Conservation (phyloP, 2,113 vertebrate genomes). For the Acrocephalus arundinaceus region DNA sequence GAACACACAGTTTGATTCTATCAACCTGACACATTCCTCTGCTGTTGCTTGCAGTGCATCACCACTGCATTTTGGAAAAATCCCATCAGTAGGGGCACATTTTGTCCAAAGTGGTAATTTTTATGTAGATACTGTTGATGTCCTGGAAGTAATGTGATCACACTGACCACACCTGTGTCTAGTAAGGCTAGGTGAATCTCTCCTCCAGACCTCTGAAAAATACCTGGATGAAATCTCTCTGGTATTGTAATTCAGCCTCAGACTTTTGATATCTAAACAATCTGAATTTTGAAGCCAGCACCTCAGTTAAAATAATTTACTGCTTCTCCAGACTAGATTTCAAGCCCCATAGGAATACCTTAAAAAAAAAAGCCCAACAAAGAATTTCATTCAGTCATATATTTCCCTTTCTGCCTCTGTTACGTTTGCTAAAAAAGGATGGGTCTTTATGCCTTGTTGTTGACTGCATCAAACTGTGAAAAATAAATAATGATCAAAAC, state of each 20-base stretch:
- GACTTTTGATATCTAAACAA: not conserved
- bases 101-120: not conserved
- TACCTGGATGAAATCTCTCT: not conserved
- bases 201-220: not conserved
- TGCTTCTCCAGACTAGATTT: not conserved
- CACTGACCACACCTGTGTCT: not conserved
- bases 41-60: not conserved
- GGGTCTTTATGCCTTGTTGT: slow-evolving; percentile 14
- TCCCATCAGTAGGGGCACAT: not conserved
- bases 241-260: not conserved
- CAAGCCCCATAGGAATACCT: not conserved
- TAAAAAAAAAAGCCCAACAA: not conserved
- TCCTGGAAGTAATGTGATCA: not conserved
- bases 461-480: slow-evolving; percentile 43
- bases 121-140: accelerated
- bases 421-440: slow-evolving; percentile 7
- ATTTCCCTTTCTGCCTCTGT: not conserved
- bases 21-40: accelerated
- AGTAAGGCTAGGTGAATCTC: not conserved
- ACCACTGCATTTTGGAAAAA: not conserved
- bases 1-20: not conserved
- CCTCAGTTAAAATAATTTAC: not conserved
- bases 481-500: slow-evolving; percentile 66
- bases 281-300: not conserved
- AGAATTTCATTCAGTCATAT: not conserved